A percentile compares a stretch with the other conserved stretches of the same genome.
phyloP scores from a whole-genome alignment of 1,140 invertebrate species.

The Lepidotrigona ventralis region DNA sequence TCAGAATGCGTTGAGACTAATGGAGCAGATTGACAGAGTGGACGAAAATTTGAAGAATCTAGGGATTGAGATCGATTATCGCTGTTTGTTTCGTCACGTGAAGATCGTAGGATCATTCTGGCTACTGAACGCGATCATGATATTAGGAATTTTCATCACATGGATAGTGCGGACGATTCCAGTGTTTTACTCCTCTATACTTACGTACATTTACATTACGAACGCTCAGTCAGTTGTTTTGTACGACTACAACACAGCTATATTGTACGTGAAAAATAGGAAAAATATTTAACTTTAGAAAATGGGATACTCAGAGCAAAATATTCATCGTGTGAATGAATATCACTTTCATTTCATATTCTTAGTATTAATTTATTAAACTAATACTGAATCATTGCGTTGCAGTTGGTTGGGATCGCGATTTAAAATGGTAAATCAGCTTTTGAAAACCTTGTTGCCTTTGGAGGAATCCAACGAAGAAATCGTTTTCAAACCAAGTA shows the following conservation, averaged over 20 bases:
- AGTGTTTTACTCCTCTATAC: accelerated
- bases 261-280: slow-evolving; percentile 22
- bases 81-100: neutral
- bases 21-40: slow-evolving; percentile 5
- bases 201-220: neutral
- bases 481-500: neutral
- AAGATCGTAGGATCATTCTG: neutral
- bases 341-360: too few species aligned
- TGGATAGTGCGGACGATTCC: too few species aligned
- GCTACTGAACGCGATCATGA: accelerated
- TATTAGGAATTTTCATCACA: neutral
- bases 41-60: slow-evolving; percentile 42
- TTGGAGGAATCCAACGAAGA: neutral
- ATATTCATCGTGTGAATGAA: too few species aligned
- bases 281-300: too few species aligned
- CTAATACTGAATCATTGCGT: neutral
- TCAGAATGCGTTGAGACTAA: neutral
- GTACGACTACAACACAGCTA: slow-evolving; percentile 17
- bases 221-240: neutral
- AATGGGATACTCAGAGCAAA: too few species aligned
- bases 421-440: slow-evolving; percentile 34
- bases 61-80: neutral
- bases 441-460: neutral
- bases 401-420: slow-evolving; percentile 30
- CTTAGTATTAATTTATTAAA: too few species aligned